These are phyloP conservation scores for Petromus typicus DNA, from an alignment of 2,113 vertebrate species.

Conservation along the genomic window DNA sequence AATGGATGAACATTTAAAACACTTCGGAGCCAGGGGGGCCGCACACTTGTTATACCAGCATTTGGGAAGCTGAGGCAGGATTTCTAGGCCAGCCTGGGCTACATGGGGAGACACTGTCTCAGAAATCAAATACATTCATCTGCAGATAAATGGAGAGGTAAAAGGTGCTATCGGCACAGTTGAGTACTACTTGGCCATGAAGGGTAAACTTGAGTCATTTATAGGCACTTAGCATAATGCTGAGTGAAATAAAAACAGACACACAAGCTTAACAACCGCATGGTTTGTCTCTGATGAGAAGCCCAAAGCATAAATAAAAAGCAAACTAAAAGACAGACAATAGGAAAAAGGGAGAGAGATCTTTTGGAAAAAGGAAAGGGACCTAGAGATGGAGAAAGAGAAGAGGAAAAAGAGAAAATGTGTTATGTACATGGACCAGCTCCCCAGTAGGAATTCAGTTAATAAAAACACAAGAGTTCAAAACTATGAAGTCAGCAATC, in stretches of 20 bases:
- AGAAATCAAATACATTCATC: neutral
- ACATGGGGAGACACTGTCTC: neutral
- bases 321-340: neutral
- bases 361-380: neutral
- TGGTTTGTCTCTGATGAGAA: neutral
- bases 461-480: neutral
- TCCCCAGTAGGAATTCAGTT: neutral
- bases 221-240: neutral
- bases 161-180: neutral
- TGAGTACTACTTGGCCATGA: neutral
- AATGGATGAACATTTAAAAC: conserved; percentile 35
- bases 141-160: neutral
- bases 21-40: neutral
- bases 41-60: neutral
- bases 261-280: neutral
- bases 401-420: neutral
- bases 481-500: neutral
- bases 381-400: neutral
- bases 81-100: neutral
- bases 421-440: neutral
- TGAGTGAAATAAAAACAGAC: neutral
- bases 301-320: neutral
- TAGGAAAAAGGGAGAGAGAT: neutral
- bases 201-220: neutral
- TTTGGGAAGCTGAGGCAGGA: neutral